Evolutionary conservation across 2,113 vertebrate genomes (phyloP).

Genomic region (Cervus canadensis): DNA sequence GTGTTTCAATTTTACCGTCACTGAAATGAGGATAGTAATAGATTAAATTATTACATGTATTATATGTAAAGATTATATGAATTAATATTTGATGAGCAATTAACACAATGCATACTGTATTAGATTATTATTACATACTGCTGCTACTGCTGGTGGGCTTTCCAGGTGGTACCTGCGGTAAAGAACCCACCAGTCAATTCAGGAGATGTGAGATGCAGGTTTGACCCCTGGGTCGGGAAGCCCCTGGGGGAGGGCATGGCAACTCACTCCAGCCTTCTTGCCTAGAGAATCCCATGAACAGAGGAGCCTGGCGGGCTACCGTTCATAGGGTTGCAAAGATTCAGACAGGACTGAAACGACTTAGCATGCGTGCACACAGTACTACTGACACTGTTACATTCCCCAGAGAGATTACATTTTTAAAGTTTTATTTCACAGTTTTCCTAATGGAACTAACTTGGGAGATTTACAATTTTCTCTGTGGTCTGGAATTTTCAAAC

Average conservation of each 20-base stretch:
- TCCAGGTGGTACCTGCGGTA: neutral
- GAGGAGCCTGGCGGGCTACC: neutral
- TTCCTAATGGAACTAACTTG: neutral
- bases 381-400: neutral
- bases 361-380: fast-evolving
- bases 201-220: neutral
- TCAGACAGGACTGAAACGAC: neutral
- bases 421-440: neutral
- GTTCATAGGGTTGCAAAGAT: neutral
- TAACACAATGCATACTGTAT: neutral
- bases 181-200: neutral
- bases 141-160: neutral
- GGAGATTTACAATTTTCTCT: neutral
- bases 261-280: neutral
- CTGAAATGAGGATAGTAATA: neutral
- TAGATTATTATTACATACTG: neutral
- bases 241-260: neutral
- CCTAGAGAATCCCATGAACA: neutral
- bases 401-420: neutral
- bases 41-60: neutral
- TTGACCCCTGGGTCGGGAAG: neutral
- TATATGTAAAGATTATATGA: neutral
- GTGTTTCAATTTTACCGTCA: neutral
- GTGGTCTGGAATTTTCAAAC: neutral
- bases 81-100: neutral